Conservation (phyloP, 2,113 vertebrate genomes). For the mouse (Mus musculus) region DNA sequence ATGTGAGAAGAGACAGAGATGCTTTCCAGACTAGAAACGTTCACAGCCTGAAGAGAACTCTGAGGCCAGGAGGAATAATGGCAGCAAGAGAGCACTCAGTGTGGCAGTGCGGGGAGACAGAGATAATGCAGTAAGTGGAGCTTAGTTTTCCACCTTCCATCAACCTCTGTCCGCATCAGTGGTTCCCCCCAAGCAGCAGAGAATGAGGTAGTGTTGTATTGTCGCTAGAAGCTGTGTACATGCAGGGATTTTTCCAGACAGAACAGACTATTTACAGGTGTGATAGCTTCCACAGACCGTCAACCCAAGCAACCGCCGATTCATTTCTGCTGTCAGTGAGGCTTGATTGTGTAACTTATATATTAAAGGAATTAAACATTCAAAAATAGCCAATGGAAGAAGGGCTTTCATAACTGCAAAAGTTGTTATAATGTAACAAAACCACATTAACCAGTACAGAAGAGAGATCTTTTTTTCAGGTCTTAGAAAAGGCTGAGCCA, state of each 20-base stretch:
- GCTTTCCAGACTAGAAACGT: neutral
- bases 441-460: neutral
- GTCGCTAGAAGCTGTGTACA: neutral
- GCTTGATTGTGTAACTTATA: neutral
- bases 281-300: neutral
- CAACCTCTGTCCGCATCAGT: neutral
- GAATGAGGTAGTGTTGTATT: neutral
- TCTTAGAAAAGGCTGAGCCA: neutral
- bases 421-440: neutral
- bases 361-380: neutral
- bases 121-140: neutral
- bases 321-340: conserved; percentile 5
- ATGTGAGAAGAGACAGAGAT: neutral
- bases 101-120: neutral
- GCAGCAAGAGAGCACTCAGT: neutral
- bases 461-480: neutral
- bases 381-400: neutral
- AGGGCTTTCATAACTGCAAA: neutral
- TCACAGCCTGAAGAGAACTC: neutral
- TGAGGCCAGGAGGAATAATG: neutral
- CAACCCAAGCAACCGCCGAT: neutral
- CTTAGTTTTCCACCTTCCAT: neutral
- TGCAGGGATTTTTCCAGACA: neutral
- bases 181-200: neutral
- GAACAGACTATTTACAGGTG: conserved; percentile 9